These are phyloP conservation scores for Mellivora capensis DNA, from an alignment of 2,113 vertebrate species.

Conservation along the genomic window DNA sequence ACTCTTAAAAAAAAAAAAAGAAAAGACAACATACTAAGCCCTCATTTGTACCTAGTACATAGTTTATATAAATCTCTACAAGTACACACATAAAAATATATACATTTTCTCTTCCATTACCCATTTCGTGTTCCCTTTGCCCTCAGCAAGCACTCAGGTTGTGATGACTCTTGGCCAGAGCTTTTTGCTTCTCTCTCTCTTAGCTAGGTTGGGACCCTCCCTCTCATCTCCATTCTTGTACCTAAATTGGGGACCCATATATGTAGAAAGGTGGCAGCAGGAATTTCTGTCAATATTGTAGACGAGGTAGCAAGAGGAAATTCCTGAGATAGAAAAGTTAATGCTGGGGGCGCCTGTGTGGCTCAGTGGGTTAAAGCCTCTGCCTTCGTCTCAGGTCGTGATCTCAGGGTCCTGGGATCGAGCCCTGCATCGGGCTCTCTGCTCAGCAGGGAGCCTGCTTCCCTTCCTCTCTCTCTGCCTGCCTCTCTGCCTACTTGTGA, in stretches of 20 bases:
- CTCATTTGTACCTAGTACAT: not conserved
- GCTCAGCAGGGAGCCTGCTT: too few relatives aligned
- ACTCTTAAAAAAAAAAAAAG: too few relatives aligned
- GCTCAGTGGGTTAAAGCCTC: too few relatives aligned
- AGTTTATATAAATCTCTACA: not conserved
- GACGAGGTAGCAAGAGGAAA: not conserved
- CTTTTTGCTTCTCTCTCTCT: not conserved
- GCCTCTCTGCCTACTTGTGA: too few relatives aligned
- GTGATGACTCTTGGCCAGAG: not conserved
- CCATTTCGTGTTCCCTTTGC: not conserved
- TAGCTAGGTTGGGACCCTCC: not conserved
- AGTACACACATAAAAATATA: not conserved
- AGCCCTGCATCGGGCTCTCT: too few relatives aligned
- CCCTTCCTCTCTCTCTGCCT: too few relatives aligned
- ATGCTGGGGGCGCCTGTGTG: too few relatives aligned
- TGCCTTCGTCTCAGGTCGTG: too few relatives aligned
- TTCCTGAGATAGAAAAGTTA: not conserved
- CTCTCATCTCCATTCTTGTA: not conserved
- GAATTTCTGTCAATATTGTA: not conserved
- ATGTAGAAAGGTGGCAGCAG: not conserved
- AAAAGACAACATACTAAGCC: not conserved
- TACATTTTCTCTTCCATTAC: not conserved
- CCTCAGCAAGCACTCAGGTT: not conserved
- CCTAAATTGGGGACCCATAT: not conserved
- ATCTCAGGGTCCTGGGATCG: too few relatives aligned